phyloP scores from a whole-genome alignment of 2,888 invertebrate species.

The Drosophila nigricruria region DNA sequence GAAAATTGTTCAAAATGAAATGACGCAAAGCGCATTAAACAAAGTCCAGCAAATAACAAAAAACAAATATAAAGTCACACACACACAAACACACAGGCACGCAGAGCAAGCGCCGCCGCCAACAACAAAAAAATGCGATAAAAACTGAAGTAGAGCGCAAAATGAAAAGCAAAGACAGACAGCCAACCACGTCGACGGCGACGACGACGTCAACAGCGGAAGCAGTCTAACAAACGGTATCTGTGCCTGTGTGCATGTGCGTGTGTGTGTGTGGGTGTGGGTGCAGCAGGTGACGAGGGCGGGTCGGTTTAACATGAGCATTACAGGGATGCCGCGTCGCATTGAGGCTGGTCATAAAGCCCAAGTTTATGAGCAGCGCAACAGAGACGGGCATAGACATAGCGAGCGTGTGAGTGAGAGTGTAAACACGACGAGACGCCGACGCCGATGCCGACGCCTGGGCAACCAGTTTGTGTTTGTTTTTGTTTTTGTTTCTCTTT shows the following conservation, averaged over 20 bases:
- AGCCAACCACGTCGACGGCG: conserved; percentile 10
- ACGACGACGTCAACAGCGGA: conserved; percentile 49
- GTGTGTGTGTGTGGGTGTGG: conserved; percentile 34
- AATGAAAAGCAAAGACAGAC: conserved; percentile 51
- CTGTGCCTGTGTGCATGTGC: conserved; percentile 35
- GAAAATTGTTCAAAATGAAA: conserved; percentile 68
- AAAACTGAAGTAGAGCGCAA: conserved; percentile 65
- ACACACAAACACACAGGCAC: background rate
- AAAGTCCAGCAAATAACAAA: conserved; percentile 44
- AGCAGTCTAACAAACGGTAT: conserved; percentile 67
- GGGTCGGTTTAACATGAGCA: conserved; percentile 21
- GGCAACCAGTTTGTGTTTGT: conserved; percentile 59
- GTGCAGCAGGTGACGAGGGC: conserved; percentile 12
- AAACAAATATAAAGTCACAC: conserved; percentile 46
- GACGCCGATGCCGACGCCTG: conserved; percentile 26
- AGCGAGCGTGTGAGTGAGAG: conserved; percentile 1
- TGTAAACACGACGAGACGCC: conserved; percentile 4
- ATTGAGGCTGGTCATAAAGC: conserved; percentile 75
- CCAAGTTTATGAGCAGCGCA: conserved; percentile 52
- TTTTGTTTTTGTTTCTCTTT: conserved; percentile 2
- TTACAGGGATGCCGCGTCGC: conserved; percentile 55
- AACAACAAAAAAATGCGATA: conserved; percentile 45
- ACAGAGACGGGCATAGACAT: conserved; percentile 22
- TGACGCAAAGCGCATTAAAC: conserved; percentile 77
- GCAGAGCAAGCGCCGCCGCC: conserved; percentile 49